Base-by-base conservation (phyloP, 2,888 invertebrate species). In the Drosophila picticornis region DNA sequence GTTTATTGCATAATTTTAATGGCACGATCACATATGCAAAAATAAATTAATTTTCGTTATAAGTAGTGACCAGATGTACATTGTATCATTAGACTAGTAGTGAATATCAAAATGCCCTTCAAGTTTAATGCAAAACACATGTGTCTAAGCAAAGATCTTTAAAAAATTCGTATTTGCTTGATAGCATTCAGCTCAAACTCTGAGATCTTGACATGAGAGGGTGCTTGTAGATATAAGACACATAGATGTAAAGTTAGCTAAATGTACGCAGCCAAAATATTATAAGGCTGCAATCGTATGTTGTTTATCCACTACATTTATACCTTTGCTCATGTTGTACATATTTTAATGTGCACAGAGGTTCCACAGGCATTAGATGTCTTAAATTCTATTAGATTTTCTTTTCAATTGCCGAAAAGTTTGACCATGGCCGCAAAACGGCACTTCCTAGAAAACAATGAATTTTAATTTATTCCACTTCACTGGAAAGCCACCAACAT, bases 121-220 rank as follows among this genome's bases (percentile, higher is more conserved):
- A 55, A 65, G n/a, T 61, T 62, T 83, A 81, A 84, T 81, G 65
- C 56, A 36, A 75, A 84, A 75, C 85, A 88, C 51, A 77, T 84
- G 85, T 78, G 62, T 6, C n/a, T 34, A 55, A 63, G 34, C n/a
- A 11, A 27, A 55, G 29, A 67, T 50, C 51, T 43, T 55, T 29
- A 53, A 31, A 11, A n/a, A 32, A 61, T 48, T 52, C 22, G 38
- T 11, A 61, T 50, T 70, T 50, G n/a, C 46, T 27, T 52, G 22
- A 71, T 25, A 31, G 31, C 22, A 34, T 29, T 11, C 29, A 16
- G 25, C 16, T 31, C 38, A 19, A 61, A 16, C 19, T 60, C 40
- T 3, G n/a, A 70, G 34, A 32, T 46, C n/a, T 52, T 48, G 9
- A 29, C 40, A 36, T n/a, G 36, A 10, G 1, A 34, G 36, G 11